These are phyloP conservation scores for Chionoecetes opilio DNA, from an alignment of 1,140 invertebrate genomes.

Conservation along the genomic window DNA sequence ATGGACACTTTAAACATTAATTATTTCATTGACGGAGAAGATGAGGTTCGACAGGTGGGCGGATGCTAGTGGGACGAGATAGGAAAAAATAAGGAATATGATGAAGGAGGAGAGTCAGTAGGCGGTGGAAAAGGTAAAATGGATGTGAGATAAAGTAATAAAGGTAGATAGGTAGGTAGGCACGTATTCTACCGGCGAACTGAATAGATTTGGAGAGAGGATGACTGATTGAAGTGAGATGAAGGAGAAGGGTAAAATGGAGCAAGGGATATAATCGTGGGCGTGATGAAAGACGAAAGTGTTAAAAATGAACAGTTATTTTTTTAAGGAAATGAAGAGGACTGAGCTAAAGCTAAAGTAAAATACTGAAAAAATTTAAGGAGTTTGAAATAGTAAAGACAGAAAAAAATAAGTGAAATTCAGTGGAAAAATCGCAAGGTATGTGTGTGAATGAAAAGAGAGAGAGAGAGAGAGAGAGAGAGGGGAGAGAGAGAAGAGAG, in stretches of 20 bases:
- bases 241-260: not conserved
- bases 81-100: not conserved
- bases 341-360: no score
- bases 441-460: not conserved
- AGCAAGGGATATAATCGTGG: not conserved
- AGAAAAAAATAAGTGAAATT: no score
- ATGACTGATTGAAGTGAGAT: slow-evolving; percentile 29
- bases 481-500: not conserved
- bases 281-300: not conserved
- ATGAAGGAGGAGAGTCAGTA: not conserved
- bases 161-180: not conserved
- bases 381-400: no score
- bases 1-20: not conserved
- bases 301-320: not conserved
- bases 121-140: not conserved
- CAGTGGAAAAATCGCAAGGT: not conserved
- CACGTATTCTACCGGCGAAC: not conserved
- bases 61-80: not conserved
- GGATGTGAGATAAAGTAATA: not conserved
- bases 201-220: not conserved
- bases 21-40: not conserved
- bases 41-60: not conserved
- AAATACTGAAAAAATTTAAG: no score
- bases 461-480: not conserved
- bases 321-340: not conserved